Percentiles rank a stretch among this genome's conserved stretches.
Evolutionary conservation across 2,113 vertebrate genomes (phyloP).

Genomic region (Sapajus apella): DNA sequence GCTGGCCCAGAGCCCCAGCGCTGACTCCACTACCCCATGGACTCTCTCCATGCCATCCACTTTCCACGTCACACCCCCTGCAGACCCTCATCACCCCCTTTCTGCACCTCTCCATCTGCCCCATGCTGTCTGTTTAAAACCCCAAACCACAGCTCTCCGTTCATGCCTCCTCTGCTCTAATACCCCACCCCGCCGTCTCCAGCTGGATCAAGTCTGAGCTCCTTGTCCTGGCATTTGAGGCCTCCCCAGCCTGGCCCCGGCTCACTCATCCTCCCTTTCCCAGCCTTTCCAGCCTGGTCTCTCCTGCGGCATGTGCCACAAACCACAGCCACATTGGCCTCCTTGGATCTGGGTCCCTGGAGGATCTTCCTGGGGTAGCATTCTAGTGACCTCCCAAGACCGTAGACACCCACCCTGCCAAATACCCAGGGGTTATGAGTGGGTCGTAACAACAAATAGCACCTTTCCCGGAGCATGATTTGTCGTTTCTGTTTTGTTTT

Average conservation of each 20-base stretch:
- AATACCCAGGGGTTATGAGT: neutral
- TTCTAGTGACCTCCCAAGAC: neutral
- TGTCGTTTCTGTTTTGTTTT: too few relatives aligned
- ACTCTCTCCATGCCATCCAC: neutral
- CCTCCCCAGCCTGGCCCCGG: neutral
- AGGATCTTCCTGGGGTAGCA: neutral
- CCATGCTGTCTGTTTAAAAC: too few relatives aligned
- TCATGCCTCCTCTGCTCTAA: neutral
- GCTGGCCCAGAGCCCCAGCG: neutral
- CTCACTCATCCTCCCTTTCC: neutral
- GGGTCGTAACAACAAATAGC: neutral
- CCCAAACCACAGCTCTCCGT: neutral
- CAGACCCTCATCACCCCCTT: neutral
- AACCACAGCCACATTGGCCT: neutral
- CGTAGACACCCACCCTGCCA: neutral
- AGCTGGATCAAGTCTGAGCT: rapidly evolving
- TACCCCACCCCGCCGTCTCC: neutral
- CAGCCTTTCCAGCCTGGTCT: neutral
- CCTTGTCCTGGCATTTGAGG: neutral
- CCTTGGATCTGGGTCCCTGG: neutral
- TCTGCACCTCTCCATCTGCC: neutral
- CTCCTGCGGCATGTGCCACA: rapidly evolving
- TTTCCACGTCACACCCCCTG: neutral
- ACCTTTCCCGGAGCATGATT: neutral
- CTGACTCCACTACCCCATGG: rapidly evolving